A percentile compares a stretch with the other conserved stretches of the same genome.
Conservation (phyloP, 1,140 invertebrate species). For the Hetaerina americana region DNA sequence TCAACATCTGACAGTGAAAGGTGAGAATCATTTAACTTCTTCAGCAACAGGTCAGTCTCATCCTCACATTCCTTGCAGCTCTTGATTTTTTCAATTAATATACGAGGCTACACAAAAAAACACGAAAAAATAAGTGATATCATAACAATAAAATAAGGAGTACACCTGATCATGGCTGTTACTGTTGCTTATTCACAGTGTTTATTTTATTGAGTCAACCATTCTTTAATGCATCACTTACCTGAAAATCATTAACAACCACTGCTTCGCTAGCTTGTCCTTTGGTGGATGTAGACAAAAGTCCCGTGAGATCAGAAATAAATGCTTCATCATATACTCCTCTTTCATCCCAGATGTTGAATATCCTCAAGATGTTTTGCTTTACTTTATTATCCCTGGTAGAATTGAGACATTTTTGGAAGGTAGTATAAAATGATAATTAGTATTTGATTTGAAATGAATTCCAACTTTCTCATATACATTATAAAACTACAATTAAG, state of each 20-base stretch:
- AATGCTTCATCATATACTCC: slow-evolving; percentile 78
- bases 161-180: too few relatives aligned
- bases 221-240: slow-evolving; percentile 24
- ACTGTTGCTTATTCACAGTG: neutral
- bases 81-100: slow-evolving; percentile 51
- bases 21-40: slow-evolving; percentile 42
- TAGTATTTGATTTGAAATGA: too few relatives aligned
- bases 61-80: slow-evolving; percentile 46
- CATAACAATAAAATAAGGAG: neutral
- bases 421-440: too few relatives aligned
- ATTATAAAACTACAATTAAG: too few relatives aligned
- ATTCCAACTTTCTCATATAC: too few relatives aligned
- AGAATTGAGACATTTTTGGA: too few relatives aligned
- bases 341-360: slow-evolving; percentile 89
- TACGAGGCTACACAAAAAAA: slow-evolving; percentile 33
- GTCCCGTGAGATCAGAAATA: slow-evolving; percentile 64
- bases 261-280: slow-evolving; percentile 45
- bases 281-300: slow-evolving; percentile 60
- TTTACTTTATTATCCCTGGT: slow-evolving; percentile 80
- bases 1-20: slow-evolving; percentile 44
- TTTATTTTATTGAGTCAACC: neutral
- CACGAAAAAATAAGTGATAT: neutral
- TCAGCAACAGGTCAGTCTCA: slow-evolving; percentile 50
- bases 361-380: slow-evolving; percentile 70
- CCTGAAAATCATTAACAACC: slow-evolving; percentile 40